A percentile compares a stretch with the other conserved stretches of the same genome.
Evolutionary conservation across 2,113 vertebrate species (phyloP).

Genomic region (Scomber colias): DNA sequence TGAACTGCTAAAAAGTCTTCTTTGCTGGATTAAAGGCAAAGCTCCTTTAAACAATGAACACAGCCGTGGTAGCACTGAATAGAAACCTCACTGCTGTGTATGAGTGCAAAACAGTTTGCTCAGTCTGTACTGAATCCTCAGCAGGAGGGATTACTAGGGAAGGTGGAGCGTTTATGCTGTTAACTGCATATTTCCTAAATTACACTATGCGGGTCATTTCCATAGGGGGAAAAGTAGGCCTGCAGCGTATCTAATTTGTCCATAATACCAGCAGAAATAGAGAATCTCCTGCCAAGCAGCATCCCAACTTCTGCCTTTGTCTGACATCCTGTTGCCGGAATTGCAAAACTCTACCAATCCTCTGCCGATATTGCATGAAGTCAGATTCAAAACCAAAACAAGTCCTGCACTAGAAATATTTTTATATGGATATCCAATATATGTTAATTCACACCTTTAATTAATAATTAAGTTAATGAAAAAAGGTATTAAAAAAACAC

Average conservation of each 20-base stretch:
- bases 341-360: constrained; percentile 31
- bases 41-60: constrained; percentile 33
- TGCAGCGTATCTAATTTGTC: constrained; percentile 72
- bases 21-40: constrained; percentile 41
- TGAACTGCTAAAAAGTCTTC: constrained; percentile 39
- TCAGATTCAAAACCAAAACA: not conserved
- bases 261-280: constrained; percentile 69
- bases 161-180: constrained; percentile 62
- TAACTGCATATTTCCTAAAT: constrained; percentile 75
- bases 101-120: not conserved
- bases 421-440: constrained; percentile 1
- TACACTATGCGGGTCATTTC: constrained; percentile 73
- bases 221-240: constrained; percentile 60
- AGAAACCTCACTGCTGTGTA: constrained; percentile 19
- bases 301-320: constrained; percentile 62
- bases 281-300: constrained; percentile 64
- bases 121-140: constrained; percentile 39
- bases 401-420: not conserved
- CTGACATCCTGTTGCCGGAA: constrained; percentile 50
- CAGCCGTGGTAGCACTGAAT: constrained; percentile 18
- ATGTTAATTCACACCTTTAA: not conserved
- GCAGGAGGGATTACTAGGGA: constrained; percentile 58
- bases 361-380: constrained; percentile 19
- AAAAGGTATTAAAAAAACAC: not conserved
- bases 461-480: not conserved